Evolutionary conservation across 2,113 vertebrate species (phyloP).

Genomic region (Chlamydotis undulata): DNA sequence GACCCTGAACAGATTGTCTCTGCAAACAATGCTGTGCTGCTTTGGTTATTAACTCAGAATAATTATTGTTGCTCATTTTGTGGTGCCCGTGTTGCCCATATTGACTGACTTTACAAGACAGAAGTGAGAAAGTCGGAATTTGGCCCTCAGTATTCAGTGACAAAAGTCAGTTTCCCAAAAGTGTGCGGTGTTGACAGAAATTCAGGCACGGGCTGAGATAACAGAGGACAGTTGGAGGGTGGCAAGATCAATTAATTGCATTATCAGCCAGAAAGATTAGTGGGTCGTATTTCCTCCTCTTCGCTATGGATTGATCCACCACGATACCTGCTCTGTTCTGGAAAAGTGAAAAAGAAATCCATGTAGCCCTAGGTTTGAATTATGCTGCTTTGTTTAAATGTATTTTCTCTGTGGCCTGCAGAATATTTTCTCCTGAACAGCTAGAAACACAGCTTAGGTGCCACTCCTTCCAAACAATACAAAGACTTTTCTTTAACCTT

Average conservation of each 20-base stretch:
- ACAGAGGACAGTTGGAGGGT: neutral
- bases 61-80: neutral
- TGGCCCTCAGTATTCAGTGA: neutral
- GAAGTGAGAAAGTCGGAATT: neutral
- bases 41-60: neutral
- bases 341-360: neutral
- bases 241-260: neutral
- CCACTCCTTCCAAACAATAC: neutral
- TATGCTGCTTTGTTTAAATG: neutral
- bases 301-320: fast-evolving
- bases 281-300: neutral
- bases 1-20: neutral
- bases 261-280: neutral
- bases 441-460: neutral
- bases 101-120: neutral
- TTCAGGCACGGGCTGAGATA: neutral
- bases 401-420: neutral
- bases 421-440: neutral
- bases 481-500: neutral
- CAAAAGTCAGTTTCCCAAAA: neutral
- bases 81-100: neutral
- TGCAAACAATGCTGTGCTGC: neutral
- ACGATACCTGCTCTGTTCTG: neutral
- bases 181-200: neutral
- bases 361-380: neutral